A percentile compares a stretch with the other conserved stretches of the same genome.
Conservation (phyloP, 2,888 invertebrate genomes). For the Euplexia lucipara region DNA sequence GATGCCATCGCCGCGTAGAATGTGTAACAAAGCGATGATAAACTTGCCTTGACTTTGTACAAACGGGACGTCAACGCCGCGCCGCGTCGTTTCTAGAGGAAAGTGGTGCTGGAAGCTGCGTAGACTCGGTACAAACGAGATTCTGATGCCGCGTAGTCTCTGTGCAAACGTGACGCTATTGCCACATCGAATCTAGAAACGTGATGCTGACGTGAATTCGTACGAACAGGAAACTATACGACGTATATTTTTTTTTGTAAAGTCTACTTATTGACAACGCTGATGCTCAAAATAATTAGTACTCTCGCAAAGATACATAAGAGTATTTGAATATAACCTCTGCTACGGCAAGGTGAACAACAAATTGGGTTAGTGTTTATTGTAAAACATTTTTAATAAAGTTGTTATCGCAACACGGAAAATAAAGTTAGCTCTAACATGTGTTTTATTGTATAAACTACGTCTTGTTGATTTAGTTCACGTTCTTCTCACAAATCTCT, state of each 20-base stretch:
- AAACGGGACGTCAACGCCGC: too few relatives aligned
- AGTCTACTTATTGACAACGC: background rate
- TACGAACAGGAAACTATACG: too few relatives aligned
- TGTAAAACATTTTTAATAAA: slow-evolving; percentile 39
- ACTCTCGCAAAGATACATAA: background rate
- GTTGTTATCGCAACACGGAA: slow-evolving; percentile 46
- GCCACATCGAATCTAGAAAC: too few relatives aligned
- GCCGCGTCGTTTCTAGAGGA: too few relatives aligned
- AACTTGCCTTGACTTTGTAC: too few relatives aligned
- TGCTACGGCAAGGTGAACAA: slow-evolving; percentile 18
- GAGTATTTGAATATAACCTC: slow-evolving; percentile 3
- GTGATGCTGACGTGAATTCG: too few relatives aligned
- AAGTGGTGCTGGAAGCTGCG: too few relatives aligned
- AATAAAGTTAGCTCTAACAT: slow-evolving; percentile 39
- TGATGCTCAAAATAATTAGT: background rate
- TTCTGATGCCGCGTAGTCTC: background rate
- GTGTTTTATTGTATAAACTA: slow-evolving; percentile 46
- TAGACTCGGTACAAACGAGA: background rate
- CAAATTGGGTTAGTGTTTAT: slow-evolving; percentile 46
- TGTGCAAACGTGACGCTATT: background rate
- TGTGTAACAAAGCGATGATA: too few relatives aligned
- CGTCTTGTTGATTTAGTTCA: slow-evolving; percentile 28
- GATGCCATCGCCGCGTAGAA: background rate
- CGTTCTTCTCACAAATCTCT: slow-evolving; percentile 26
- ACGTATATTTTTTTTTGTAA: background rate